phyloP scores from a whole-genome alignment of 2,888 invertebrate species.

The Halocaridina rubra region DNA sequence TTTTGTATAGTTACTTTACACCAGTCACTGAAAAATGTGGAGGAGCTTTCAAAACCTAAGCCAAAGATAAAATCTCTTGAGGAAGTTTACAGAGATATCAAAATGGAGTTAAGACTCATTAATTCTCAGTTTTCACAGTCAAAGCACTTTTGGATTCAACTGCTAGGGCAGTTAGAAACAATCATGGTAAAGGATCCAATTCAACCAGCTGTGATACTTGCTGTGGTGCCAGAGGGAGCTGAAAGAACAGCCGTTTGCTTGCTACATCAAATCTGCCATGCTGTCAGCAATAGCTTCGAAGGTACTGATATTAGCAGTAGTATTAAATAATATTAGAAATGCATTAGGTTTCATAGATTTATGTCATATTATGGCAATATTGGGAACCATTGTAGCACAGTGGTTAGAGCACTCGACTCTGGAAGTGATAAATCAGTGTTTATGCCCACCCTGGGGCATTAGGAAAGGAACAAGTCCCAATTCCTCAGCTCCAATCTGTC shows the following conservation, averaged over 20 bases:
- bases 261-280: background rate
- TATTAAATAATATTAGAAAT: background rate
- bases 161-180: slow-evolving; percentile 28
- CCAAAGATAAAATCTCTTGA: background rate
- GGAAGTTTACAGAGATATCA: slow-evolving; percentile 25
- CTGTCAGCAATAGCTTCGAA: slow-evolving; percentile 29
- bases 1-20: background rate
- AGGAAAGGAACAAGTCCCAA: too few relatives aligned
- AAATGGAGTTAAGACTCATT: background rate
- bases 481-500: too few relatives aligned
- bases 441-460: too few relatives aligned
- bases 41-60: background rate
- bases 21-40: background rate
- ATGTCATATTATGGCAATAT: too few relatives aligned
- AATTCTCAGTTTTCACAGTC: slow-evolving; percentile 16
- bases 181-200: slow-evolving; percentile 28
- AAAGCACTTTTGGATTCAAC: slow-evolving; percentile 31
- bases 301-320: background rate
- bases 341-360: too few relatives aligned
- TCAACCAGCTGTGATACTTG: slow-evolving; percentile 32
- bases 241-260: slow-evolving; percentile 19
- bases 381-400: too few relatives aligned
- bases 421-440: too few relatives aligned
- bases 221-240: slow-evolving; percentile 40
- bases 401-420: too few relatives aligned